Evolutionary conservation across 1,140 invertebrate genomes (phyloP).

Genomic region (Aphelenchoides besseyi): DNA sequence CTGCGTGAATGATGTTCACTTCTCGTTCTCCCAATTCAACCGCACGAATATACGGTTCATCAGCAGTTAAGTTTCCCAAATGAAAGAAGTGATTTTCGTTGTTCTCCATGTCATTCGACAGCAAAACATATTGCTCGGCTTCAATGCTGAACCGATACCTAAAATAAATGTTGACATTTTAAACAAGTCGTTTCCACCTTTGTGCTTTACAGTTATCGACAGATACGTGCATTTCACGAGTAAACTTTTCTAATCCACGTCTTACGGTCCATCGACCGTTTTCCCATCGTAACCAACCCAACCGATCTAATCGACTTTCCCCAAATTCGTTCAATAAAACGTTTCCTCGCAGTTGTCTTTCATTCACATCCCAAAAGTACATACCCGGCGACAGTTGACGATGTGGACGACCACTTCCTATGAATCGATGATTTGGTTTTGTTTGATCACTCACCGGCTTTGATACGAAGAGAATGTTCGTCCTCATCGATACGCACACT

Average conservation of each 20-base stretch:
- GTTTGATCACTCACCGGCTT: background rate
- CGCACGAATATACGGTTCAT: background rate
- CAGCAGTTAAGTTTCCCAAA: background rate
- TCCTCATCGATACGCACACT: background rate
- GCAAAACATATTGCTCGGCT: conserved; percentile 14
- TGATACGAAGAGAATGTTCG: background rate
- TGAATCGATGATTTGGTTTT: background rate
- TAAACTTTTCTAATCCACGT: conserved; percentile 13
- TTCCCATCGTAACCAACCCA: conserved; percentile 18
- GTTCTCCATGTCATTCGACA: background rate
- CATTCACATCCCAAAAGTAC: conserved; percentile 16
- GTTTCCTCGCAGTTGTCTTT: conserved; percentile 2
- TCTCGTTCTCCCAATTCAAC: conserved; percentile 4
- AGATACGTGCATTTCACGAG: background rate
- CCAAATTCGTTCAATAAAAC: conserved; percentile 7
- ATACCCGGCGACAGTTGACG: conserved; percentile 9
- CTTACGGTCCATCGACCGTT: conserved; percentile 6
- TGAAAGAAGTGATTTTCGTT: background rate
- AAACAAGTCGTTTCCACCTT: too few relatives aligned
- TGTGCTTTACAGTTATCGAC: conserved; percentile 22
- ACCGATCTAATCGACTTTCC: conserved; percentile 2
- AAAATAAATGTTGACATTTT: too few relatives aligned
- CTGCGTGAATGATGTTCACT: background rate
- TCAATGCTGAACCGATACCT: background rate
- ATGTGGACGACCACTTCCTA: conserved; percentile 8